These are phyloP conservation scores for Caenorhabditis brenneri DNA, from an alignment of 1,140 invertebrate genomes.

Conservation along the genomic window DNA sequence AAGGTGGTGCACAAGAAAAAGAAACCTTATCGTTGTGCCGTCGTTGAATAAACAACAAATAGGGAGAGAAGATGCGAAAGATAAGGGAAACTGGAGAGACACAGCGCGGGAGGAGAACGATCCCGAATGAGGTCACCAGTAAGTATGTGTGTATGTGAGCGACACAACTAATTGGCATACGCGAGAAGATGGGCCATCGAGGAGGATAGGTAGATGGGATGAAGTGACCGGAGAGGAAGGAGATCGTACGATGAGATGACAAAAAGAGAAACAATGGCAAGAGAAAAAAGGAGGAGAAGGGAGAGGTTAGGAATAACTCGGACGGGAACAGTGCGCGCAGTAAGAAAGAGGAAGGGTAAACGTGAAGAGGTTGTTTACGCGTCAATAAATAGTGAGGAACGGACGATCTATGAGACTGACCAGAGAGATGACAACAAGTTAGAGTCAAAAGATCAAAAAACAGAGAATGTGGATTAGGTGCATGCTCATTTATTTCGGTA, in stretches of 20 bases:
- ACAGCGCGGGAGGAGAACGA: neutral
- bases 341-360: too few species aligned
- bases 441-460: too few species aligned
- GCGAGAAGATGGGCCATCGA: neutral
- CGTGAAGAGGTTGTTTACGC: too few species aligned
- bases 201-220: neutral
- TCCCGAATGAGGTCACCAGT: conserved; percentile 16
- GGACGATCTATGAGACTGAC: too few species aligned
- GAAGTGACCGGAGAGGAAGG: neutral
- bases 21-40: conserved; percentile 40
- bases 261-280: too few species aligned
- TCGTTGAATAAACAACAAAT: conserved; percentile 14
- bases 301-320: too few species aligned
- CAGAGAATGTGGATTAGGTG: too few species aligned
- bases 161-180: conserved; percentile 1
- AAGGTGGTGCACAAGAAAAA: neutral
- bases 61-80: neutral
- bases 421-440: too few species aligned
- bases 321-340: too few species aligned
- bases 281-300: too few species aligned
- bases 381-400: too few species aligned
- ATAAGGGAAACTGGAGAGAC: neutral
- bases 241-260: neutral
- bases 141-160: neutral
- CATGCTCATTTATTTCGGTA: too few species aligned